phyloP scores from a whole-genome alignment of 2,797 vertebrate genomes.

The Platyrinchus mystaceus region DNA sequence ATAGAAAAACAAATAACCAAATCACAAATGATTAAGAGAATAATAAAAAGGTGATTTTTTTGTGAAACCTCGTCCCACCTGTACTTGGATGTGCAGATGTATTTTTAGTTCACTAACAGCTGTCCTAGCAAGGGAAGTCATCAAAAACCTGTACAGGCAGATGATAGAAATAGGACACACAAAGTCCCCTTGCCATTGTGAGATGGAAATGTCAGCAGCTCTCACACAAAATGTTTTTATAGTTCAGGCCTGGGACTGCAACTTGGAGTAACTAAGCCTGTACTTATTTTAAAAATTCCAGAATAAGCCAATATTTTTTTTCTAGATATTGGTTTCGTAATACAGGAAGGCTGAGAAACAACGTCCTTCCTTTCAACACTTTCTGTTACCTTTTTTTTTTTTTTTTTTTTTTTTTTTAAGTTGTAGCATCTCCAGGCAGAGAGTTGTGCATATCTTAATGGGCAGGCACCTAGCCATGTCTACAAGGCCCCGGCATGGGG shows the following conservation, averaged over 20 bases:
- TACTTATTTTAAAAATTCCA: neutral
- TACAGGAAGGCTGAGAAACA: neutral
- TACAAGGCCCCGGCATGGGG: neutral
- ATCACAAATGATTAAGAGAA: neutral
- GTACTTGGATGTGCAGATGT: accelerated
- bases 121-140: neutral
- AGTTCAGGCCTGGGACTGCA: neutral
- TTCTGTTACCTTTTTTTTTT: neutral
- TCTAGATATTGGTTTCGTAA: neutral
- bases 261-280: neutral
- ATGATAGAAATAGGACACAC: neutral
- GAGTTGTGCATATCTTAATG: neutral
- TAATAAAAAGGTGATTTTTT: neutral
- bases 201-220: neutral
- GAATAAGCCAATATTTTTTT: neutral
- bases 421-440: neutral
- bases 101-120: neutral
- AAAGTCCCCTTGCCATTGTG: neutral
- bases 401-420: neutral
- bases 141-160: neutral
- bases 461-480: neutral
- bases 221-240: neutral
- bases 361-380: neutral
- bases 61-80: neutral
- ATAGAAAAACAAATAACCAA: neutral